Evolutionary conservation across 2,888 invertebrate species (phyloP).

Genomic region (Sesamia inferens): DNA sequence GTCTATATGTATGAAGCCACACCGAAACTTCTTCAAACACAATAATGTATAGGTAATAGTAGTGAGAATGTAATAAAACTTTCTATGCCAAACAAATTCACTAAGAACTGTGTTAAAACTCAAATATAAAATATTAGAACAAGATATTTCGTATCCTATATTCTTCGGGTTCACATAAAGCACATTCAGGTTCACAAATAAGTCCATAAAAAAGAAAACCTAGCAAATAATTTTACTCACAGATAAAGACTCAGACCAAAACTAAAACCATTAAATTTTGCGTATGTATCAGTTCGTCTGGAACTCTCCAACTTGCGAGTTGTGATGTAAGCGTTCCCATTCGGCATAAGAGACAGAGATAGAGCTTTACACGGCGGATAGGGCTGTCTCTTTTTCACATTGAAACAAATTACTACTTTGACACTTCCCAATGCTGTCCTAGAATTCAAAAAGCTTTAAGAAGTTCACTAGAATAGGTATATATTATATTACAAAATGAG

Average conservation of each 20-base stretch:
- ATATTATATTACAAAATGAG: constrained; percentile 15
- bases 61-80: too few species aligned
- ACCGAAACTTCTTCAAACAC: background rate
- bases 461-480: background rate
- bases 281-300: constrained; percentile 17
- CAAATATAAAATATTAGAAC: constrained; percentile 12
- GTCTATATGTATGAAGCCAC: too few species aligned
- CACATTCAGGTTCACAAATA: constrained; percentile 28
- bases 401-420: constrained; percentile 5
- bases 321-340: constrained; percentile 18
- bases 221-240: constrained; percentile 17
- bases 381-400: background rate
- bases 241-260: constrained; percentile 18
- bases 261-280: constrained; percentile 42
- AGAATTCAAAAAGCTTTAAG: background rate
- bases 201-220: constrained; percentile 18
- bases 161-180: too few species aligned
- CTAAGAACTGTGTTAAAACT: background rate
- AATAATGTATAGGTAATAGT: background rate
- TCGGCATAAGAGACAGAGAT: background rate
- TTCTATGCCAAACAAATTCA: background rate
- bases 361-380: background rate
- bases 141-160: constrained; percentile 8
- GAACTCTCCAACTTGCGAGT: constrained; percentile 16
- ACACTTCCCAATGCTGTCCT: background rate